A percentile compares a stretch with the other conserved stretches of the same genome.
These are phyloP conservation scores for Lepas anatifera DNA, from an alignment of 2,888 invertebrate species.

Conservation along the genomic window DNA sequence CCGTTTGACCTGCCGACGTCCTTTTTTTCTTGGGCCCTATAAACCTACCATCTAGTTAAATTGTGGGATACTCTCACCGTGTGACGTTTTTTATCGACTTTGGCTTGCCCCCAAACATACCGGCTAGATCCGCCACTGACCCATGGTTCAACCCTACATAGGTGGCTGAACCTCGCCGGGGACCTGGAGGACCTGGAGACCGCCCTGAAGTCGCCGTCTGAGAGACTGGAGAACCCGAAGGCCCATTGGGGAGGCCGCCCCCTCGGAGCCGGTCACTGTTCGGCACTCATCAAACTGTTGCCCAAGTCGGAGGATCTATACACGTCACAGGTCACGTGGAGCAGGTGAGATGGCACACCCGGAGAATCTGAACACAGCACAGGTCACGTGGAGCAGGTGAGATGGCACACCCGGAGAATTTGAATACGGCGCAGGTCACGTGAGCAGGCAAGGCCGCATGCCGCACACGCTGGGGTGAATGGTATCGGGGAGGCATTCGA, in stretches of 20 bases:
- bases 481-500: too few species aligned
- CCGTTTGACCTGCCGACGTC: too few species aligned
- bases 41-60: too few species aligned
- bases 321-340: slow-evolving; percentile 69
- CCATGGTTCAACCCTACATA: slow-evolving; percentile 28
- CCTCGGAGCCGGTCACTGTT: slow-evolving; percentile 46
- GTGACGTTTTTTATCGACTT: too few species aligned
- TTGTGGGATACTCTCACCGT: too few species aligned
- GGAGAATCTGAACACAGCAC: too few species aligned
- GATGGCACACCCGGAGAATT: not conserved
- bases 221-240: slow-evolving; percentile 14
- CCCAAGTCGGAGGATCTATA: slow-evolving; percentile 47
- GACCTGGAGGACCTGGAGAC: slow-evolving; percentile 57
- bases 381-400: not conserved
- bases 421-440: too few species aligned
- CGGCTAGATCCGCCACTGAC: slow-evolving; percentile 10
- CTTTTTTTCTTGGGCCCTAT: too few species aligned
- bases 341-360: slow-evolving; percentile 29
- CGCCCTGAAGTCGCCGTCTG: slow-evolving; percentile 25
- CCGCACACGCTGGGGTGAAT: too few species aligned
- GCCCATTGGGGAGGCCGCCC: slow-evolving; percentile 23
- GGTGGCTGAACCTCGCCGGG: slow-evolving; percentile 59
- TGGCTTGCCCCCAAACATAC: not conserved
- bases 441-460: too few species aligned
- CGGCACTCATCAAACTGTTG: slow-evolving; percentile 51